These are phyloP conservation scores for Buphagus erythrorhynchus DNA, from an alignment of 2,797 vertebrate genomes.

Conservation along the genomic window DNA sequence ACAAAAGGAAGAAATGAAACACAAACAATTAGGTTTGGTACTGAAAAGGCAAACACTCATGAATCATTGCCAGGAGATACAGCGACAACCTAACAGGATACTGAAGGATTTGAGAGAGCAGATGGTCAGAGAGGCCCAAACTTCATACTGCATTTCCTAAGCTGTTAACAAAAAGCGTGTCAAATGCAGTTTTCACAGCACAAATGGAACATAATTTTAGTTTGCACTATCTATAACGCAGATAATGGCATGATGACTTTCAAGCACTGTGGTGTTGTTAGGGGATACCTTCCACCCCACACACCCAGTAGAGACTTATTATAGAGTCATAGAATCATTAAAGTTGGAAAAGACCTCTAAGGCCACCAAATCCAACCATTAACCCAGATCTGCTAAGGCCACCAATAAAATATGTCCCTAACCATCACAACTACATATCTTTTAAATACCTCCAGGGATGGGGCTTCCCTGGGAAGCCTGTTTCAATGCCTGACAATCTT, in stretches of 20 bases:
- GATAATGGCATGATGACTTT: not conserved
- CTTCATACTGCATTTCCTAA: not conserved
- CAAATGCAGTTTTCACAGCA: not conserved
- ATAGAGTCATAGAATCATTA: accelerated
- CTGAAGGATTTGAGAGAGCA: not conserved
- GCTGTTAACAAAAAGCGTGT: not conserved
- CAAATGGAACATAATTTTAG: not conserved
- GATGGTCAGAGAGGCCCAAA: not conserved
- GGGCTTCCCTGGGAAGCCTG: not conserved
- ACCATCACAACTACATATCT: not conserved
- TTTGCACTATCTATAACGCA: not conserved
- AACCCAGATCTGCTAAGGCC: not conserved
- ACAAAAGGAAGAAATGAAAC: not conserved
- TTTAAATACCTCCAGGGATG: not conserved
- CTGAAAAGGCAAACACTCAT: not conserved
- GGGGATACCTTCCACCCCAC: not conserved
- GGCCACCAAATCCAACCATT: not conserved
- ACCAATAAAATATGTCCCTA: not conserved
- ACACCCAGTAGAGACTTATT: not conserved
- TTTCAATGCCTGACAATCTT: not conserved
- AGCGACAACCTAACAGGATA: not conserved
- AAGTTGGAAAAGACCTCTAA: not conserved
- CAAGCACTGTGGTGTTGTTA: not conserved
- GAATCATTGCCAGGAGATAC: not conserved
- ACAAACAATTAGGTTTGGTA: not conserved